Evolutionary conservation across 2,113 vertebrate species (phyloP).

Genomic region (Edolisoma coerulescens): DNA sequence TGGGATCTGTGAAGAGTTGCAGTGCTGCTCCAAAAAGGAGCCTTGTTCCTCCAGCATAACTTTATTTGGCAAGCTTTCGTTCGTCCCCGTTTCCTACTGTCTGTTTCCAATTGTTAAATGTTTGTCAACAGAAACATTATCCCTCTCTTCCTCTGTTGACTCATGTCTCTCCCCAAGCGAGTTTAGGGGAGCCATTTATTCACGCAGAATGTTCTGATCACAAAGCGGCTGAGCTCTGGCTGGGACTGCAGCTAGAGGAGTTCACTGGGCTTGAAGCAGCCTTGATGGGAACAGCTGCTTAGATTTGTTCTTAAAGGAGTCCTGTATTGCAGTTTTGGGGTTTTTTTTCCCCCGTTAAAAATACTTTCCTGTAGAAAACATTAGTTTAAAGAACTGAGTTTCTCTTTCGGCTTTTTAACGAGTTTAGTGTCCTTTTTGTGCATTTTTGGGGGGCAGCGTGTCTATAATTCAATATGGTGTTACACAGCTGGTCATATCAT

Average conservation of each 20-base stretch:
- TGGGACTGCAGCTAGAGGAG: background rate
- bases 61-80: slow-evolving; percentile 2
- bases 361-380: background rate
- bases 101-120: background rate
- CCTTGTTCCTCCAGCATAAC: background rate
- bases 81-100: background rate
- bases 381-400: background rate
- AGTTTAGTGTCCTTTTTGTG: background rate
- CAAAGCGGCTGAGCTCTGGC: background rate
- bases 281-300: background rate
- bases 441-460: background rate
- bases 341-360: background rate
- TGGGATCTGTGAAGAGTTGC: background rate
- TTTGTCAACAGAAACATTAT: slow-evolving; percentile 52
- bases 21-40: background rate
- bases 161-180: background rate
- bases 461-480: background rate
- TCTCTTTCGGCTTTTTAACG: background rate
- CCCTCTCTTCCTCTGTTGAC: slow-evolving; percentile 13
- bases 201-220: background rate
- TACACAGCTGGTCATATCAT: slow-evolving; percentile 25
- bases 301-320: background rate
- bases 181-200: background rate
- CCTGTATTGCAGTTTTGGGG: background rate
- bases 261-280: background rate